phyloP scores from a whole-genome alignment of 2,113 vertebrate genomes.

The Pontoporia blainvillei region DNA sequence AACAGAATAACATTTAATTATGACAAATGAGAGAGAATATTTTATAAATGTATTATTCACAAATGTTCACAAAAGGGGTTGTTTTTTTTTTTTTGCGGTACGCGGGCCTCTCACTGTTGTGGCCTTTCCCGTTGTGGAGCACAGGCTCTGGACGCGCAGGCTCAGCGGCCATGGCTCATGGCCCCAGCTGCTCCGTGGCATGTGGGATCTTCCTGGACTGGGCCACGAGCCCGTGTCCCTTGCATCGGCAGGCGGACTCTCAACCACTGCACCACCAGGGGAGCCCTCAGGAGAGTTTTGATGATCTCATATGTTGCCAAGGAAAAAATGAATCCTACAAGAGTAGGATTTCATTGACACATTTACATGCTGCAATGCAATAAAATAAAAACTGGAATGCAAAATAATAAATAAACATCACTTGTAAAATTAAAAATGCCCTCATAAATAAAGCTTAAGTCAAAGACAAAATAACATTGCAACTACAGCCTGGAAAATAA shows the following conservation, averaged over 20 bases:
- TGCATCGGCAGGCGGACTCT: too few relatives aligned
- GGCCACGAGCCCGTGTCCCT: too few relatives aligned
- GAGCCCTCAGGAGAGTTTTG: neutral
- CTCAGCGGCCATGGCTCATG: too few relatives aligned
- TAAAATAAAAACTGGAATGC: conserved; percentile 13
- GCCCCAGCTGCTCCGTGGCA: too few relatives aligned
- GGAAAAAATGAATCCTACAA: conserved; percentile 8
- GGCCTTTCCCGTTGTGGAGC: too few relatives aligned
- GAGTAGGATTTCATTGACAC: neutral
- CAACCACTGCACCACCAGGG: too few relatives aligned
- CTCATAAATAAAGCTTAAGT: conserved; percentile 58
- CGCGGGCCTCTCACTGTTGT: too few relatives aligned
- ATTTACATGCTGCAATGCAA: neutral
- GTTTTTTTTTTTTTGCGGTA: neutral
- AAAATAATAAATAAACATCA: conserved; percentile 61
- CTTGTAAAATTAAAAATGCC: conserved; percentile 42
- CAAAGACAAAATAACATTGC: conserved; percentile 28
- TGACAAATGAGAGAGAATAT: neutral
- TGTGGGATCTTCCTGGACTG: too few relatives aligned
- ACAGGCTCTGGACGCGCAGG: too few relatives aligned
- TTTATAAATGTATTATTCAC: conserved; percentile 17
- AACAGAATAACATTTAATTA: neutral
- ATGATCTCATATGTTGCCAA: conserved; percentile 17
- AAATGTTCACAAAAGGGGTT: neutral
- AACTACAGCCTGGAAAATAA: conserved; percentile 41